Base-by-base conservation (phyloP, 1,140 invertebrate species). In the Magallana gigas region DNA sequence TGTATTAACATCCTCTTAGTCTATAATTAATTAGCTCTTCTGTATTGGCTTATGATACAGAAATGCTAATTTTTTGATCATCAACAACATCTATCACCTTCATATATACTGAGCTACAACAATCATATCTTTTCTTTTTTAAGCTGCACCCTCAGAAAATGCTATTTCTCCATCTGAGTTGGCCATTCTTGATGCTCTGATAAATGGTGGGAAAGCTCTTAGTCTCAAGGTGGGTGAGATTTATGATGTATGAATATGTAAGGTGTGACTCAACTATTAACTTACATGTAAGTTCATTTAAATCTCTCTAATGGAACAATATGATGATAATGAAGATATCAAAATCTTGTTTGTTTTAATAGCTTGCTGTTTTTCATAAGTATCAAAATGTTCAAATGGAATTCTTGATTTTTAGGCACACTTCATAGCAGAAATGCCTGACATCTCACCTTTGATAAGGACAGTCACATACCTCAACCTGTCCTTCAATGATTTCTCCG, bases 401-500 rank as follows among this genome's bases (percentile, higher is more conserved):
- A 80, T 80, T n/a, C 57, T 23, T 83, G 56, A 11, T 9, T 88
- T 88, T 18, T 91, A 94, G 93, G 94, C 94, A 84, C 92, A 95
- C 86, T 95, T 94, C 81, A 93, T 95, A 48, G 84, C 89, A 12
- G 90, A 90, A 36, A 86, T 95, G 76, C 94, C 94, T 71, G 94
- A 95, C 88, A 92, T 95, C 60, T 89, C 91, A 62, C 91, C 92
- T 16, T 76, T 95, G 68, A 83, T 84, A n/a, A 91, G 88, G 9
- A 94, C 94, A 16, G 85, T 94, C 16, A 92, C 91, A 0, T 94
- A 94, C 86, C 87, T 95, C 5, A 94, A 95, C 84, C 88, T 95
- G 12, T 94, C 93, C 16, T 95, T 94, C 90, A 95, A 95, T 91
- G 91, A 94, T 89, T 94, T 95, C 82, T 91, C 89, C 76, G 94